These are phyloP conservation scores for Aleiodes leptofemur DNA, from an alignment of 2,888 invertebrate species.

Conservation along the genomic window DNA sequence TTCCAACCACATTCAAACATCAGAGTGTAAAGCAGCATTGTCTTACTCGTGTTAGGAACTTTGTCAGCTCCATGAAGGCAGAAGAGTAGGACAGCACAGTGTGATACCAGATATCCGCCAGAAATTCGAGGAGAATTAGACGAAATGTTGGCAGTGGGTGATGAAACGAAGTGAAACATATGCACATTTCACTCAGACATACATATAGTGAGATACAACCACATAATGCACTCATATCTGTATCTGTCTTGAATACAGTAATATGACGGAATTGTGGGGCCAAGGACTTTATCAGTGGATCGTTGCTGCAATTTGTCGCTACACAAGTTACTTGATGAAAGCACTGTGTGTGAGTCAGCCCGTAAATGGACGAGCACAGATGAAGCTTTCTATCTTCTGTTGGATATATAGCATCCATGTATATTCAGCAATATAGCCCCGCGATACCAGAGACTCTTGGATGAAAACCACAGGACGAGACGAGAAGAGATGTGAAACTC, in stretches of 20 bases:
- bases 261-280: conserved; percentile 38
- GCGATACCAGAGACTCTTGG: conserved; percentile 26
- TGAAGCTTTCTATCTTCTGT: neutral
- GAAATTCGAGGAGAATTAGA: no score
- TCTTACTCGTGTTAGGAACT: no score
- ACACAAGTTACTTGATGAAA: conserved; percentile 64
- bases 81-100: no score
- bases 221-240: conserved; percentile 18
- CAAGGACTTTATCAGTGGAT: conserved; percentile 48
- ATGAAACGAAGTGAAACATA: conserved; percentile 3
- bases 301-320: conserved; percentile 66
- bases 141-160: no score
- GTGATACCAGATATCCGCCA: no score
- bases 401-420: neutral
- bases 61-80: no score
- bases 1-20: conserved; percentile 16
- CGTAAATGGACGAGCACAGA: neutral
- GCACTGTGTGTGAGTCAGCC: conserved; percentile 31
- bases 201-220: neutral
- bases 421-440: conserved; percentile 2
- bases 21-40: no score
- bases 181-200: neutral
- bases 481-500: conserved; percentile 25
- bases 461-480: conserved; percentile 24
- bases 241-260: conserved; percentile 24